Base-by-base conservation (phyloP, 1,140 invertebrate species). In the Drosophila arizonae region DNA sequence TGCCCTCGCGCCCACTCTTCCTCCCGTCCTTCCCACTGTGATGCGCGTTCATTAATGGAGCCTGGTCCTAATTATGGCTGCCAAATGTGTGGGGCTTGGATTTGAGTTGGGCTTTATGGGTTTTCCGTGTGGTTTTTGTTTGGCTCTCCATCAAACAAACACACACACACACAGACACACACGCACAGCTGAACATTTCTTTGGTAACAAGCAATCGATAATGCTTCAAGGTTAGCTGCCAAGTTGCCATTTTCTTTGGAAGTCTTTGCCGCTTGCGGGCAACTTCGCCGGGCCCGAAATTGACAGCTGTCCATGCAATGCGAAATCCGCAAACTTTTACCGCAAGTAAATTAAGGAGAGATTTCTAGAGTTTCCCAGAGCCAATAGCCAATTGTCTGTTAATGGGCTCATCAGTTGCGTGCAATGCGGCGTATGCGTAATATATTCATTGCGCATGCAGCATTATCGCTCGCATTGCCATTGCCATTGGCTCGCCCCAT, bases 141-240 rank as follows among this genome's bases (percentile, higher is more conserved):
- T 13, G 33, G 15, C 51, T 36, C 51, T 46, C 70, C 64, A 87
- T 86, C 79, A 24, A 24, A 24, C 21, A 71, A 55, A 30, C 43
- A 15, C 43, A 52, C 28, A 77, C 21, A 87, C 36, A 76, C 77
- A 63, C 58, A 71, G 55, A 30, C 43, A 15, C 43, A 52, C 33
- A 77, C 43, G 43, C 43, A 52, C 33, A 77, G 39, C 45, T 79
- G 62, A 60, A 66, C 48, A 76, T 62, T 39, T 52, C 30, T 36
- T 30, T 68, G 50, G 54, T 50, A 24, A 61, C 26, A 55, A 45
- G 56, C n/a, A 81, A 86, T 86, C 82, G 79, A 86, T 86, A 74
- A 46, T 55, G 36, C 74, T 74, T 87, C 84, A 86, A 86, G 82
- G 82, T 87, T 81, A 84, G 55, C 57, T 73, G 46, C 30, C 69